A percentile compares a stretch with the other conserved stretches of the same genome.
These are phyloP conservation scores for Apostichopus californicus DNA, from an alignment of 35 echinoderm and acorn worm species.

Conservation along the genomic window DNA sequence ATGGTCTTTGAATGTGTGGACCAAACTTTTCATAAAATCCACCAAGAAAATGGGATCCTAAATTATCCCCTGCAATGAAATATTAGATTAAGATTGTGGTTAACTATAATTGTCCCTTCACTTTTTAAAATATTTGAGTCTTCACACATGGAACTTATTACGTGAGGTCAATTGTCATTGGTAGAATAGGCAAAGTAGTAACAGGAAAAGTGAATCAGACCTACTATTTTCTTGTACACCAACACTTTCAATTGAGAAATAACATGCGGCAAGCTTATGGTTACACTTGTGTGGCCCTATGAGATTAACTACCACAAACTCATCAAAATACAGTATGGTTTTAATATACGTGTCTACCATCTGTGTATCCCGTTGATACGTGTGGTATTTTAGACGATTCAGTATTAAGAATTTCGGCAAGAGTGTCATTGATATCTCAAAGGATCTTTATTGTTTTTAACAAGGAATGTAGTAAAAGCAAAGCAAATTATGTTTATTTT, in stretches of 20 bases:
- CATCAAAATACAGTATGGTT: too few relatives aligned
- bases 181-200: conserved; percentile 23
- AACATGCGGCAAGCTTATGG: conserved; percentile 39
- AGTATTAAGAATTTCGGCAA: too few relatives aligned
- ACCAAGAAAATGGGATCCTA: not conserved
- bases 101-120: conserved; percentile 8
- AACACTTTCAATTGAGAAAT: conserved; percentile 44
- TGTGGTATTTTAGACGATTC: too few relatives aligned
- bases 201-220: conserved; percentile 25
- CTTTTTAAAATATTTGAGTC: conserved; percentile 8
- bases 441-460: conserved; percentile 37
- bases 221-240: not conserved
- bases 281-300: conserved; percentile 27
- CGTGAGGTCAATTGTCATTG: not conserved
- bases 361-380: too few relatives aligned
- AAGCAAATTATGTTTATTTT: not conserved
- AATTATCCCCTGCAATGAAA: conserved; percentile 17
- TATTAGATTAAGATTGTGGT: conserved; percentile 18
- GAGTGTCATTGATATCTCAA: not conserved
- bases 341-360: not conserved
- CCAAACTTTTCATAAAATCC: conserved; percentile 41
- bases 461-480: conserved; percentile 29
- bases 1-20: conserved; percentile 47
- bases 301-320: too few relatives aligned
- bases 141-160: too few relatives aligned